Conservation (phyloP, 1,140 invertebrate genomes). For the Drosophila repletoides region DNA sequence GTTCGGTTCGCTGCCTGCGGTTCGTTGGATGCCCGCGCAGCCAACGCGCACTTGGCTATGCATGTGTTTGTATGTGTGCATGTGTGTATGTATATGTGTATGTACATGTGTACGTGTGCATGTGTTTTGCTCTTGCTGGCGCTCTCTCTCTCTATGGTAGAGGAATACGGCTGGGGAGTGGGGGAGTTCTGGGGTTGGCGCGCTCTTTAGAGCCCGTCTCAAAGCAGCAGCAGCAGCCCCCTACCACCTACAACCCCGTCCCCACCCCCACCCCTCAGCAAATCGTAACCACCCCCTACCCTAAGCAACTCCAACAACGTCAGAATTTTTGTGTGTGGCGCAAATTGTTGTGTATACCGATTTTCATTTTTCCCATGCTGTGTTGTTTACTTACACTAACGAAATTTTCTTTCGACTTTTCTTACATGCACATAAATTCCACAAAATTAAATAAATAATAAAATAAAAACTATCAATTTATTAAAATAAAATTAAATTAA, state of each 20-base stretch:
- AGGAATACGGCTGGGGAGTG: no score
- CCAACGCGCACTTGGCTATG: slow-evolving; percentile 42
- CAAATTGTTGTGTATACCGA: slow-evolving; percentile 81
- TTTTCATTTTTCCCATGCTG: slow-evolving; percentile 81
- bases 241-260: slow-evolving; percentile 9
- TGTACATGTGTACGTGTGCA: not conserved
- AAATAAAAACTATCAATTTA: slow-evolving; percentile 10
- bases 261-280: slow-evolving; percentile 29
- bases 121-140: not conserved
- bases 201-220: no score
- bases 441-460: slow-evolving; percentile 20
- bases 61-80: not conserved
- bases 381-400: slow-evolving; percentile 80
- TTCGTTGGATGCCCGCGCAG: slow-evolving; percentile 45
- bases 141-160: no score
- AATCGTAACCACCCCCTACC: slow-evolving; percentile 16
- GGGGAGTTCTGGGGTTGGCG: no score
- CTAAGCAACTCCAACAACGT: slow-evolving; percentile 46
- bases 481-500: not conserved
- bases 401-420: slow-evolving; percentile 74
- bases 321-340: slow-evolving; percentile 68
- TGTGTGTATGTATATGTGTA: slow-evolving; percentile 3
- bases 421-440: slow-evolving; percentile 49
- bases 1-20: slow-evolving; percentile 10
- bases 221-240: slow-evolving; percentile 19